Conservation (phyloP, 2,797 vertebrate genomes). For the Arrhamphus sclerolepis region DNA sequence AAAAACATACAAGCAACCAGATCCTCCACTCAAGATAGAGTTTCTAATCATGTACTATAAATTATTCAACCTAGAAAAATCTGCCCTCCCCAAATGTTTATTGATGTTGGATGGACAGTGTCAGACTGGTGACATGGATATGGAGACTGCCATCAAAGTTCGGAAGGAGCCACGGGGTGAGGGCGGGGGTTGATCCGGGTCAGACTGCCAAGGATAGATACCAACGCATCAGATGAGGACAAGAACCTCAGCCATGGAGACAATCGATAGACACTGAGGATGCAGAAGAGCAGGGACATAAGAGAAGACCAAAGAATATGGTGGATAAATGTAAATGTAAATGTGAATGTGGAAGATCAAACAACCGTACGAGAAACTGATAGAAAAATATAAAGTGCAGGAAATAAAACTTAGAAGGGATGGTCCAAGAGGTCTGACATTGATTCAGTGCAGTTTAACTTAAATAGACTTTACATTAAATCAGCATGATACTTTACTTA, state of each 20-base stretch:
- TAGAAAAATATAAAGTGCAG: constrained; percentile 24
- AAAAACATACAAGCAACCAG: constrained; percentile 82
- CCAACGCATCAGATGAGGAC: constrained; percentile 52
- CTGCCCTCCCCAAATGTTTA: constrained; percentile 88
- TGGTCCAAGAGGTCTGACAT: no score
- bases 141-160: constrained; percentile 80
- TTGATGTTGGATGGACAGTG: constrained; percentile 85
- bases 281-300: constrained; percentile 43
- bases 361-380: constrained; percentile 43
- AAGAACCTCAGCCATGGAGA: constrained; percentile 58
- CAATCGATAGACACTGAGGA: constrained; percentile 76
- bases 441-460: no score
- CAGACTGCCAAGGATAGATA: constrained; percentile 69
- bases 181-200: constrained; percentile 59
- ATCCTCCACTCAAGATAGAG: constrained; percentile 79
- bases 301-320: constrained; percentile 33
- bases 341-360: constrained; percentile 54
- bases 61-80: constrained; percentile 89
- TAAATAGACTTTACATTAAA: no score
- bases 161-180: constrained; percentile 65
- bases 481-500: no score
- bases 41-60: constrained; percentile 90
- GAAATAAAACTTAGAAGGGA: no score
- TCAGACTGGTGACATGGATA: constrained; percentile 83
- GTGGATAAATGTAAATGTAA: constrained; percentile 48